phyloP scores from a whole-genome alignment of 2,888 invertebrate species.

The Pammene fasciana region DNA sequence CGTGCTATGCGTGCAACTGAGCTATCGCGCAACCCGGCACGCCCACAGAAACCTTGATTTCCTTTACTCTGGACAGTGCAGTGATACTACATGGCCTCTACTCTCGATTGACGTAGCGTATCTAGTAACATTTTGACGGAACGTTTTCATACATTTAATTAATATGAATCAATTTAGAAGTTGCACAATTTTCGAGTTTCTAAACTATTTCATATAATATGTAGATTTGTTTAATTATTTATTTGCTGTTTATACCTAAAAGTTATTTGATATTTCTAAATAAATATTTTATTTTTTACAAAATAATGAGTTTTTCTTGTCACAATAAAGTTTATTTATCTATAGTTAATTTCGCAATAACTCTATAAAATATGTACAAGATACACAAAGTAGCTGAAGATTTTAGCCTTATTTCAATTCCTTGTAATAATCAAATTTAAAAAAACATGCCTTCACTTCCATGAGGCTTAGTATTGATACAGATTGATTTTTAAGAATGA shows the following conservation, averaged over 20 bases:
- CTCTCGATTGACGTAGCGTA: background rate
- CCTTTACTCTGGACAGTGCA: background rate
- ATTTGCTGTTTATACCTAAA: too few relatives aligned
- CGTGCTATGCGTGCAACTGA: too few relatives aligned
- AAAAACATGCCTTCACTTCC: conserved; percentile 1
- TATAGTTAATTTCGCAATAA: background rate
- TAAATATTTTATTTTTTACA: too few relatives aligned
- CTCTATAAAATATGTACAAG: conserved; percentile 10
- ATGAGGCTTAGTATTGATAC: too few relatives aligned
- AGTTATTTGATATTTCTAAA: too few relatives aligned
- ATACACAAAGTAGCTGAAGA: background rate
- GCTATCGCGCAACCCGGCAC: too few relatives aligned
- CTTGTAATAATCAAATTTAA: background rate
- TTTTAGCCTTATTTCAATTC: conserved; percentile 8
- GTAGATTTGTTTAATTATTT: too few relatives aligned
- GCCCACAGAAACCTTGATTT: too few relatives aligned
- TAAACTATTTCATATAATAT: background rate
- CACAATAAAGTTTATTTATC: background rate
- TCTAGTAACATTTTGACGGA: conserved; percentile 15
- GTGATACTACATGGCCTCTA: conserved; percentile 6
- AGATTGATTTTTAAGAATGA: too few relatives aligned
- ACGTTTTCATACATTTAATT: background rate
- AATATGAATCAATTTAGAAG: background rate
- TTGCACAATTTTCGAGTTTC: background rate
- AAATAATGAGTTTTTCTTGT: too few relatives aligned